Evolutionary conservation across 1,140 invertebrate species (phyloP), one percentile per base, ranked within the genome.

Genomic region (Zaprionus africanus): DNA sequence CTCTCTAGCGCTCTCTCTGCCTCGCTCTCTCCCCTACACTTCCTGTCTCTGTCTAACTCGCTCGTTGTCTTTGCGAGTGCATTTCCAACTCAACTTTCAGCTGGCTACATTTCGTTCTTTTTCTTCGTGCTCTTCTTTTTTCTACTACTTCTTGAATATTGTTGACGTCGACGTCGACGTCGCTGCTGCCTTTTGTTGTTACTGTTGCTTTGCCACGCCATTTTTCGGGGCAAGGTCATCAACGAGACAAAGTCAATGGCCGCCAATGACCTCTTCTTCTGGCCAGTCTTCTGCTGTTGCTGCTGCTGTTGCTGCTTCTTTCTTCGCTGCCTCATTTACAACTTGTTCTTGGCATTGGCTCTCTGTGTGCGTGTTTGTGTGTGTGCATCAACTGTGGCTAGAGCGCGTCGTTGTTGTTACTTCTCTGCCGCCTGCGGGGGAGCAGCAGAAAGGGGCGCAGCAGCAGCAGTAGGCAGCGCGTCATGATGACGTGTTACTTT

Each of bases 221-320:
- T 91, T 92, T 92, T 92, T 91, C 87, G 91, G 91, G 91, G 91
- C 91, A 92, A 92, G 91, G 91, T 92, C 91, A 92, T 87, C 82
- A 82, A 64, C 80, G 82, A 91, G 91, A 92, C 87, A 90, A 90
- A 92, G 91, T 92, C 91, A 92, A 91, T 86, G 91, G 56, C 87
- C 91, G 91, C 87, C 81, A 90, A 83, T 92, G 88, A 92, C 91
- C 91, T 91, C 91, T 92, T 81, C 84, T 81, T 64, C 73, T 78
- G 59, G 53, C 76, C 49, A 68, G 43, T 75, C 58, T 71, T 70
- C 67, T 54, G 56, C 75, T 36, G 2, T 64, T 54, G 56, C 75
- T 36, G 2, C 56, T 43, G 43, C 38, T 28, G 11, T 41, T 54
- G n/a, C 59, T 31, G 76, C 66, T 43, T 67, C 59, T 24, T 65